These are phyloP conservation scores for Cassiopea xamachana DNA, from an alignment of 30 jellyfish, hydroid and myxozoan genomes.

Conservation along the genomic window DNA sequence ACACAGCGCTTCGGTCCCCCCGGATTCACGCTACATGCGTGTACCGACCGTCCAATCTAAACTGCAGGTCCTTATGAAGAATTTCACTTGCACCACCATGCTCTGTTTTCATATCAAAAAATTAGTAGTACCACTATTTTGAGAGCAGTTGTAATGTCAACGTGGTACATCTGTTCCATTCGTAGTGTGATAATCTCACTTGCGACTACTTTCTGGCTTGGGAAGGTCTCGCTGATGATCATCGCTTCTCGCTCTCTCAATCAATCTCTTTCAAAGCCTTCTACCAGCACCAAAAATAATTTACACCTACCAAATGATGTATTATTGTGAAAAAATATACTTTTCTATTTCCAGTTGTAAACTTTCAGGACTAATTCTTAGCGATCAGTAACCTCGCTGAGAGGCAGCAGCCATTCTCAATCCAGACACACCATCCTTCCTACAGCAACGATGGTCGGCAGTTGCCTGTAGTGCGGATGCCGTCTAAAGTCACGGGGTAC, in stretches of 20 bases:
- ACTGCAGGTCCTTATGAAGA: slow-evolving; percentile 3
- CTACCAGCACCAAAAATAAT: too few relatives aligned
- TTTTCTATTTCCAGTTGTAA: too few relatives aligned
- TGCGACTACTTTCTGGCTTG: too few relatives aligned
- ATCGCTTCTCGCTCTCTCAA: too few relatives aligned
- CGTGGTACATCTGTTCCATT: background rate
- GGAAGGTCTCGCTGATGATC: too few relatives aligned
- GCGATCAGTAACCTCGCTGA: background rate
- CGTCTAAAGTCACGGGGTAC: background rate
- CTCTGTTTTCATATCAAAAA: background rate
- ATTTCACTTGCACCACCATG: background rate
- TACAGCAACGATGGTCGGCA: background rate
- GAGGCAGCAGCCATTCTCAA: background rate
- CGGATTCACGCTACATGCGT: slow-evolving; percentile 14
- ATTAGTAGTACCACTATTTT: background rate
- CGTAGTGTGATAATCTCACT: background rate
- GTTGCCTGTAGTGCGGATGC: background rate
- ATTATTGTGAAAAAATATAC: too few relatives aligned
- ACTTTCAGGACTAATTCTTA: background rate
- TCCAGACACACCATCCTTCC: background rate
- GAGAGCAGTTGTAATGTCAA: background rate
- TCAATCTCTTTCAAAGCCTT: too few relatives aligned
- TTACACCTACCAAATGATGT: too few relatives aligned
- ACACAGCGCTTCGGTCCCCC: slow-evolving; percentile 1
- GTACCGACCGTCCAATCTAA: background rate